Evolutionary conservation across 2,888 invertebrate genomes (phyloP), one percentile per base, ranked within the genome.

Genomic region (Plebejus argus): DNA sequence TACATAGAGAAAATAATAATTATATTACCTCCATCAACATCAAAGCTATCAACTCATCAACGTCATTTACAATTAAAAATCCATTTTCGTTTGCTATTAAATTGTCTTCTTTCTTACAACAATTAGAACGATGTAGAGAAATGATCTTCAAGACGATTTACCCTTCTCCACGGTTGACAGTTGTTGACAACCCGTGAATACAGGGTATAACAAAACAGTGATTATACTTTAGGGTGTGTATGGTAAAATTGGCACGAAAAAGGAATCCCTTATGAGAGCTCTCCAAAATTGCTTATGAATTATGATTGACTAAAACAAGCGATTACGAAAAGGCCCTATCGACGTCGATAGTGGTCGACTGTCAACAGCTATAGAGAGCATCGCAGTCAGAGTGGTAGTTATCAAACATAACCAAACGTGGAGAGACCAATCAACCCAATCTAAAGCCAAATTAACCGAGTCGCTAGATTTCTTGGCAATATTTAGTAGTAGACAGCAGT

Each of bases 61-160:
- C 56, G 23, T 10, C 58, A 58, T 58, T 20, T 58, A 23, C 58
- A 61, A 61, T 61, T 61, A 61, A 61, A 61, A 58, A 58, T 58
- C 10, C 66, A 28, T 28, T 66, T 15, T 6, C 28, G 6, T 15
- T 28, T 66, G 15, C 66, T 28, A 66, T 66, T 28, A 66, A 15
- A 28, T 20, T 1, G 0, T 58, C 66, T 66, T 28, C 23, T 4
- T 66, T 28, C 23, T 66, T 66, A 66, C 10, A 66, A 8, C 61
- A 58, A 20, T 58, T 20, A 58, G 20, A 56, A n/a, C n/a, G n/a
- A 23, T 58, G 49, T 49, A 23, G 8, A 58, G 20, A 58, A 20
- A 20, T 58, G 0, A 58, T 61, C 23, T 61, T 23, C 10, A 61
- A 61, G 61, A 61, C 20, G 3, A 23, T 61, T 61, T 10, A 23